Evolutionary conservation across 2,113 vertebrate genomes (phyloP), one percentile per base, ranked within the genome.

Genomic region (Peromyscus maniculatus): DNA sequence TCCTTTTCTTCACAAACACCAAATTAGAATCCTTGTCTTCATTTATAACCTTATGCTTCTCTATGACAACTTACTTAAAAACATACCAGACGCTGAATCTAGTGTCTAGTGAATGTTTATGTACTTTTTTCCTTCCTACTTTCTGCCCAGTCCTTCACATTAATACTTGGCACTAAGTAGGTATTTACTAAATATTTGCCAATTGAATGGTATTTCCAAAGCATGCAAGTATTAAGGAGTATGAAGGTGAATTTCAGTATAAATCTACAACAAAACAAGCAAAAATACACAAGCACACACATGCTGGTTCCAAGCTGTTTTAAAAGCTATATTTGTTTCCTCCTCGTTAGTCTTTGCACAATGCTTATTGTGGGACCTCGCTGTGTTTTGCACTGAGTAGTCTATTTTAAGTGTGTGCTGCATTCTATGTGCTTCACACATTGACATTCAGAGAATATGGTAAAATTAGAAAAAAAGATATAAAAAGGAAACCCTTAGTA

Each of bases 221-320:
- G 8, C 5, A 1, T 89, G 82, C 75, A 89, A 91, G 49, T 74
- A 91, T 46, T 89, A 77, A 96, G 89, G 79, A 87, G 3, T 62
- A 95, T 52, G 89, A 94, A 28, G 39, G 84, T 97, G 46, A 97
- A 75, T 46, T 43, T 83, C 26, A 93, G 4, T 43, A 43, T 95
- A 96, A 93, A 83, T 92, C 64, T 87, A 46, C 77, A 59, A 91
- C 5, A 75, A 95, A 96, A 97, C 95, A 94, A 96, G 93, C 52
- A 94, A 79, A 96, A 93, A 87, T 33, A 16, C 49, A 93, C 91
- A 84, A 93, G 96, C 82, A 97, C 67, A 93, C n/a, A 86, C 69
- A 94, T 87, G 59, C 84, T 95, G 67, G 15, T 91, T 86, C 39
- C 91, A 94, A 89, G 89, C 72, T 96, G 86, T 96, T 97, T 94